Base-by-base conservation (phyloP, 2,888 invertebrate genomes). In the Nipponacmea schrenckii region DNA sequence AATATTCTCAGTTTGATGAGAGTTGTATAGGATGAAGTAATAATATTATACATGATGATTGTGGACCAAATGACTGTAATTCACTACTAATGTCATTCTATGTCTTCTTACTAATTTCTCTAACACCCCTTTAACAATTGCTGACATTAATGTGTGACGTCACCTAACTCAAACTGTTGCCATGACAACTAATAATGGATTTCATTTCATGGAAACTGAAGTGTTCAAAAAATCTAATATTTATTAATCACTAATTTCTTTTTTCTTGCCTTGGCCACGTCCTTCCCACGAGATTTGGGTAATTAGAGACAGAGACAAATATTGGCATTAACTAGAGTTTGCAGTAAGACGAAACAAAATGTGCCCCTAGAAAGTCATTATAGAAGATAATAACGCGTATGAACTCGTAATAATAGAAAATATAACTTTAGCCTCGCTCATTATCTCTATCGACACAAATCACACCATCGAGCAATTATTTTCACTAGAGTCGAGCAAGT, bases 361-460 rank as follows among this genome's bases (percentile, higher is more conserved):
- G 56, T 24, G 56, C 56, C 56, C 56, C 56, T 56, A 56, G 56
- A 56, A 67, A 74, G 74, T 74, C 71, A 74, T 74, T 74, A 74
- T 69, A 69, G 67, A 66, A 63, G 67, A 69, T 71, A 74, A 69
- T 69, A 71, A 72, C 67, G 69, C 71, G 74, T 69, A 72, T 69
- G 56, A 56, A 56, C 56, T 56, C 56, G 56, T 71, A 66, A 69
- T 69, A 71, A 69, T 71, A 74, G 71, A 68, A 70, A 70, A 69
- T 64, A 62, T 69, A 74, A 69, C 69, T 69, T 69, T 66, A 69
- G 67, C 69, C 73, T 69, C 63, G 62, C 71, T 72, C 69, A 72
- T 74, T 72, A 71, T 63, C 71, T 56, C 62, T 56, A 64, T 26
- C 67, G 71, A 74, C 71, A 74, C 71, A 74, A 74, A 74, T 72